phyloP scores from a whole-genome alignment of 2,113 vertebrate species.

The Podarcis cretensis region DNA sequence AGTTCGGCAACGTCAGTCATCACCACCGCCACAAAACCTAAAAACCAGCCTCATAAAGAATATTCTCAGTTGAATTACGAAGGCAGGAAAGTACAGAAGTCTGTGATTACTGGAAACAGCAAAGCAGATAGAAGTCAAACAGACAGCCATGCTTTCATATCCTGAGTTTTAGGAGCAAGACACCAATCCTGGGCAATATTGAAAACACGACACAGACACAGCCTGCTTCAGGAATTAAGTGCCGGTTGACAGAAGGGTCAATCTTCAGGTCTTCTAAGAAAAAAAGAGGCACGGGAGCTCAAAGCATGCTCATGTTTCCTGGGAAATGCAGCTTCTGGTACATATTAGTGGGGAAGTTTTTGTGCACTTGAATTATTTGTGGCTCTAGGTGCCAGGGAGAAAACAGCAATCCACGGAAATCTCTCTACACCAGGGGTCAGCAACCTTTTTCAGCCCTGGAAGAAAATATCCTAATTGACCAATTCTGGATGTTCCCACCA shows the following conservation, averaged over 20 bases:
- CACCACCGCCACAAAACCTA: neutral
- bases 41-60: neutral
- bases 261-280: neutral
- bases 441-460: too few relatives aligned
- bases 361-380: neutral
- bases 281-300: neutral
- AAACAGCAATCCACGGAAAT: neutral
- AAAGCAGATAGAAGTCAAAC: constrained; percentile 59
- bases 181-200: neutral
- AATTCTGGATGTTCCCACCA: too few relatives aligned
- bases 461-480: too few relatives aligned
- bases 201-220: constrained; percentile 1
- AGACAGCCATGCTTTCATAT: constrained; percentile 52
- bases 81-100: constrained; percentile 39
- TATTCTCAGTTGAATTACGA: constrained; percentile 51
- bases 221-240: constrained; percentile 44
- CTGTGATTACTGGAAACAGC: constrained; percentile 50
- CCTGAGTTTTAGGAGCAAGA: constrained; percentile 54
- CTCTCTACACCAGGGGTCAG: too few relatives aligned
- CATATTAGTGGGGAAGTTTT: accelerated
- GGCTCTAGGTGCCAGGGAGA: neutral
- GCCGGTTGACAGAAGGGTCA: constrained; percentile 5
- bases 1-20: too few relatives aligned
- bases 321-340: neutral
- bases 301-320: neutral